phyloP scores from a whole-genome alignment of 2,888 invertebrate genomes.

The Melinaea menophilus region DNA sequence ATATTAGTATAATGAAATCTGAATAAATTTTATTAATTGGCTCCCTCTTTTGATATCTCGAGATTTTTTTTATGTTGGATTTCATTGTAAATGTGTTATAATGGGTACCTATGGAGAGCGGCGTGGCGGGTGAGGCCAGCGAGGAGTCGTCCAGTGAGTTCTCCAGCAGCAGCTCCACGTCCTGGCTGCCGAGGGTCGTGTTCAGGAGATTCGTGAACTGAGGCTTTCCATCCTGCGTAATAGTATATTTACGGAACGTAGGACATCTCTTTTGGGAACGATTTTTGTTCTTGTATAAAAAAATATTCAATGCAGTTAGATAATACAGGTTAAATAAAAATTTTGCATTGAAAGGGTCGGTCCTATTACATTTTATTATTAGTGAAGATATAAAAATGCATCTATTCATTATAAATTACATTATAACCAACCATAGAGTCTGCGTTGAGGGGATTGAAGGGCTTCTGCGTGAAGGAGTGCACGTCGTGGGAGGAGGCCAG shows the following conservation, averaged over 20 bases:
- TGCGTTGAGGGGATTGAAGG: slow-evolving; percentile 52
- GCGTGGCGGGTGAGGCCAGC: slow-evolving; percentile 87
- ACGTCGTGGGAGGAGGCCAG: slow-evolving; percentile 62
- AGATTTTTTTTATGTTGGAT: too few relatives aligned
- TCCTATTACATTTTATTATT: too few relatives aligned
- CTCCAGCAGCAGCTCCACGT: slow-evolving; percentile 83
- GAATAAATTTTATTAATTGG: too few relatives aligned
- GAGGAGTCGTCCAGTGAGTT: slow-evolving; percentile 90
- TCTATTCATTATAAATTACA: slow-evolving; percentile 4
- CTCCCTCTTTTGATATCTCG: too few relatives aligned
- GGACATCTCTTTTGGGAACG: not conserved
- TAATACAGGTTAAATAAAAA: too few relatives aligned
- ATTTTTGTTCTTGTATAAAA: too few relatives aligned
- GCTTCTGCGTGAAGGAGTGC: slow-evolving; percentile 61
- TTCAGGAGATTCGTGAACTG: slow-evolving; percentile 79
- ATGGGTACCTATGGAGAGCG: slow-evolving; percentile 69
- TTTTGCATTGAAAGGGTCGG: too few relatives aligned
- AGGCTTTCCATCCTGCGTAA: slow-evolving; percentile 72
- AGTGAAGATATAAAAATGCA: too few relatives aligned
- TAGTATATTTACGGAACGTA: not conserved
- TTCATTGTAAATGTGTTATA: too few relatives aligned
- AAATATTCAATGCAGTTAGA: too few relatives aligned
- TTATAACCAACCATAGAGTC: slow-evolving; percentile 55
- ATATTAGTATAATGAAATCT: too few relatives aligned
- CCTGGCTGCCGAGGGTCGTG: slow-evolving; percentile 73